Evolutionary conservation across 2,888 invertebrate species (phyloP).

Genomic region (Zaprionus obscuricornis): DNA sequence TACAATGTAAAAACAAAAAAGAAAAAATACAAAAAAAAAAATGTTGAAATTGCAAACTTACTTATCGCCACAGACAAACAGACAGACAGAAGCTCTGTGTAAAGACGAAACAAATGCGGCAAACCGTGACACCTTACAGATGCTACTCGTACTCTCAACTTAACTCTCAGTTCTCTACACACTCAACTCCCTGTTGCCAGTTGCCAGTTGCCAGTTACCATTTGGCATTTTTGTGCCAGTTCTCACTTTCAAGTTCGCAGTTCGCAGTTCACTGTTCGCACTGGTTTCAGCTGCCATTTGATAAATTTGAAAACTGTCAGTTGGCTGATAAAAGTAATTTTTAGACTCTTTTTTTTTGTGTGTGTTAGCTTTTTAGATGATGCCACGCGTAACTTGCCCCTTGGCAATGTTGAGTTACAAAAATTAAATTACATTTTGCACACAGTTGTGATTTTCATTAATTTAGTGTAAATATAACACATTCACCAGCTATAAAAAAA

Average conservation of each 20-base stretch:
- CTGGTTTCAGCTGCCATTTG: slow-evolving; percentile 51
- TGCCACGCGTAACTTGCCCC: slow-evolving; percentile 50
- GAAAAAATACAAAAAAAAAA: slow-evolving; percentile 36
- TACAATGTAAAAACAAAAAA: slow-evolving; percentile 21
- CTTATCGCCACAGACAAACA: slow-evolving; percentile 34
- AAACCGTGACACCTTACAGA: slow-evolving; percentile 35
- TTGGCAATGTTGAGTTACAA: slow-evolving; percentile 24
- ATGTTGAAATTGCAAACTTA: slow-evolving; percentile 44
- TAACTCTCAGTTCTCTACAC: too few species aligned
- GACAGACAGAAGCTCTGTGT: neutral
- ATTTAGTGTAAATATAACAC: slow-evolving; percentile 69
- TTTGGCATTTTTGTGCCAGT: too few species aligned
- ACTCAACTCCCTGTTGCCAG: too few species aligned
- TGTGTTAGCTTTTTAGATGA: slow-evolving; percentile 15
- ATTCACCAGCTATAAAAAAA: slow-evolving; percentile 27
- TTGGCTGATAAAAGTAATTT: slow-evolving; percentile 56
- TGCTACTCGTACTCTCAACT: slow-evolving; percentile 26
- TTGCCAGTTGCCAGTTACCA: too few species aligned
- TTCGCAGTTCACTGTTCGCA: too few species aligned
- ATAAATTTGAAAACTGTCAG: slow-evolving; percentile 73
- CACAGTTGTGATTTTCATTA: slow-evolving; percentile 75
- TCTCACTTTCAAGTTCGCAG: neutral
- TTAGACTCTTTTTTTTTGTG: slow-evolving; percentile 12
- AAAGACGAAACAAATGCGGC: slow-evolving; percentile 4
- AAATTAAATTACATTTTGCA: slow-evolving; percentile 73